These are phyloP conservation scores for Astropecten irregularis DNA, from an alignment of 53 echinoderm and acorn worm genomes.

Conservation along the genomic window DNA sequence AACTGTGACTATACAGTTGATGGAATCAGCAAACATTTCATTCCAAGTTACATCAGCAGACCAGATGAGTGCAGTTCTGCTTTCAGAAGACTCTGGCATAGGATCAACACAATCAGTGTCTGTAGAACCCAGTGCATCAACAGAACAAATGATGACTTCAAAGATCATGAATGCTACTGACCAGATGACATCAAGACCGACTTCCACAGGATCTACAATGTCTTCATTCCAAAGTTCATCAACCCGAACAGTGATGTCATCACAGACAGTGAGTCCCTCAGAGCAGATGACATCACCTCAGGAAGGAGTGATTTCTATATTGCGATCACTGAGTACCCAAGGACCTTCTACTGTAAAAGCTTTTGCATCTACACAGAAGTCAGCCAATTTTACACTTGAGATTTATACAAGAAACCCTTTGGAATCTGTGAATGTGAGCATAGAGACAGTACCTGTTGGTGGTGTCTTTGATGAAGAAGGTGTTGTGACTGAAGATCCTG, in stretches of 20 bases:
- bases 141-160: not conserved
- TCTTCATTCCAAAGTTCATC: no score
- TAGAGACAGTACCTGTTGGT: not conserved
- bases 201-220: not conserved
- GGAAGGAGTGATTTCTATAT: no score
- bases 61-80: not conserved
- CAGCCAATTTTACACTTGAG: conserved; percentile 11
- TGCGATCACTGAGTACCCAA: no score
- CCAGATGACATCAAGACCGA: not conserved
- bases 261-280: no score
- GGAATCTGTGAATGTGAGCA: not conserved
- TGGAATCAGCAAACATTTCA: conserved; percentile 29
- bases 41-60: not conserved
- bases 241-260: no score
- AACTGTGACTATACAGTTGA: not conserved
- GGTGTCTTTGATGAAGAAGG: not conserved
- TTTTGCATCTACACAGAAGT: not conserved
- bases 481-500: not conserved
- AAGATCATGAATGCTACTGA: not conserved
- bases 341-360: not conserved
- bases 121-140: not conserved
- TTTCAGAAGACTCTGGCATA: not conserved
- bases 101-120: not conserved
- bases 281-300: no score
- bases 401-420: conserved; percentile 14